These are phyloP conservation scores for Furnarius figulus DNA, from an alignment of 2,113 vertebrate genomes.

Conservation along the genomic window DNA sequence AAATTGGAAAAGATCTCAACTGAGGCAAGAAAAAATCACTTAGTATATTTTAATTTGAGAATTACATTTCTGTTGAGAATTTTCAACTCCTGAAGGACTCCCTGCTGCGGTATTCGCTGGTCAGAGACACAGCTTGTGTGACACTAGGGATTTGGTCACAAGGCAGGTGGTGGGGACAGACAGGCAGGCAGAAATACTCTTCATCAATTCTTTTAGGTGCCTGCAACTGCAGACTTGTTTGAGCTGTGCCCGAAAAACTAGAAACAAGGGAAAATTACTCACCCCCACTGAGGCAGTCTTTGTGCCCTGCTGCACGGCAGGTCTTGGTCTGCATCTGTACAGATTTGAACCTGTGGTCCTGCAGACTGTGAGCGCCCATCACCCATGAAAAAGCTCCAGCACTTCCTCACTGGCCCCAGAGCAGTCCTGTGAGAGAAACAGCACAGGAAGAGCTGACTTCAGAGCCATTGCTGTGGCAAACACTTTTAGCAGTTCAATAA, in stretches of 20 bases:
- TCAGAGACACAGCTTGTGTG: background rate
- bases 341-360: background rate
- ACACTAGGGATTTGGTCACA: background rate
- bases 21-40: background rate
- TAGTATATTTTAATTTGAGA: background rate
- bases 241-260: background rate
- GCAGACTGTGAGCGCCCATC: background rate
- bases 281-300: background rate
- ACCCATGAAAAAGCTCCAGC: background rate
- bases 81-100: background rate
- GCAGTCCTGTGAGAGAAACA: background rate
- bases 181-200: background rate
- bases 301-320: accelerated
- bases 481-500: background rate
- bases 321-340: background rate
- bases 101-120: background rate
- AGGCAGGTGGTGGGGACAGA: background rate
- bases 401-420: background rate
- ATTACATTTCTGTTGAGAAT: background rate
- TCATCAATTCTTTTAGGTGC: background rate
- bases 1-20: background rate
- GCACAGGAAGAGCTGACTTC: background rate
- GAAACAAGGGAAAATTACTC: background rate
- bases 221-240: background rate
- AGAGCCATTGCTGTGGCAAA: background rate